Percentiles rank a stretch among this genome's conserved stretches.
Evolutionary conservation across 1,140 invertebrate species (phyloP).

Genomic region (Paracyclopina nana): DNA sequence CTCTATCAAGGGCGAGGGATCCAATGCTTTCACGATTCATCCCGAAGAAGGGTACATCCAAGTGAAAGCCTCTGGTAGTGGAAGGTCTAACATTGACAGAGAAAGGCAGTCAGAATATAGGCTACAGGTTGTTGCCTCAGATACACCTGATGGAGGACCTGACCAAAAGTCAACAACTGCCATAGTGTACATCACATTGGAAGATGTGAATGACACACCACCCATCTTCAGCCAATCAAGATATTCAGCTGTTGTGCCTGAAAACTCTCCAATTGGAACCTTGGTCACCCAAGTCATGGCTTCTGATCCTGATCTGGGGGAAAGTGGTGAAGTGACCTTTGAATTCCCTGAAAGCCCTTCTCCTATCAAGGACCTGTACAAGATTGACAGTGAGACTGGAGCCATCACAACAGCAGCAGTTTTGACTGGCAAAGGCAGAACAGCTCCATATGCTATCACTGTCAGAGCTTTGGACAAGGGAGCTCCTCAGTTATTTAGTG

Average conservation of each 20-base stretch:
- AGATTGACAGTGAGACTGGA: slow-evolving; percentile 43
- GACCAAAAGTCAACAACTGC: background rate
- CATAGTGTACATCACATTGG: slow-evolving; percentile 43
- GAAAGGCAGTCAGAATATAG: slow-evolving; percentile 45
- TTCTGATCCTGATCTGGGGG: slow-evolving; percentile 48
- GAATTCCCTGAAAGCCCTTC: slow-evolving; percentile 25
- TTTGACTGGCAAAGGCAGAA: slow-evolving; percentile 50
- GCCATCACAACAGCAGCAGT: slow-evolving; percentile 39
- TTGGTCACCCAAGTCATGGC: slow-evolving; percentile 37
- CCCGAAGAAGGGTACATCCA: slow-evolving; percentile 34
- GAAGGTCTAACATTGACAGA: slow-evolving; percentile 45
- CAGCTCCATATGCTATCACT: slow-evolving; percentile 22
- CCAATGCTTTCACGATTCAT: slow-evolving; percentile 46
- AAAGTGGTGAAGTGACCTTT: slow-evolving; percentile 41
- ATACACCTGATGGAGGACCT: slow-evolving; percentile 34
- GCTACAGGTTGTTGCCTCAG: slow-evolving; percentile 46
- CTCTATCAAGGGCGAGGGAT: slow-evolving; percentile 43
- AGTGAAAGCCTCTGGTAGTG: slow-evolving; percentile 18
- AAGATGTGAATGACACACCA: slow-evolving; percentile 64
- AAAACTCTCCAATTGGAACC: slow-evolving; percentile 25
- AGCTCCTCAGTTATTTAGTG: slow-evolving; percentile 34
- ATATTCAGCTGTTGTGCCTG: slow-evolving; percentile 26
- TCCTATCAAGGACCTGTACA: slow-evolving; percentile 32
- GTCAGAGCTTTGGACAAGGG: slow-evolving; percentile 35
- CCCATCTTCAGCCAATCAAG: slow-evolving; percentile 29